Base-by-base conservation (phyloP, 2,888 invertebrate genomes). In the Boloria selene region DNA sequence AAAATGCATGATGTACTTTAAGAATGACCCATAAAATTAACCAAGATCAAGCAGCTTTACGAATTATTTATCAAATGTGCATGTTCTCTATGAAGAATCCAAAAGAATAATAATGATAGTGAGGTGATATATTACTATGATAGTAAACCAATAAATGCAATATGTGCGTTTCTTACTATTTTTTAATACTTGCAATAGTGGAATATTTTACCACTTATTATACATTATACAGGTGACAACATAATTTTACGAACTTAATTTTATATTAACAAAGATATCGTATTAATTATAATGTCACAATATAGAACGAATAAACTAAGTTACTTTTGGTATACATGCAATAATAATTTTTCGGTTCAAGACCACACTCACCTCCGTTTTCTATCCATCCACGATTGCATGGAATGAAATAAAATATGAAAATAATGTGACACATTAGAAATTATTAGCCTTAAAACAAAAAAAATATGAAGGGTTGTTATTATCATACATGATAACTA, bases 341-440 rank as follows among this genome's bases (percentile, higher is more conserved):
- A 38, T 65, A 72, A 72, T 71, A 72, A 73, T 68, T 73, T 71
- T 69, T 72, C 52, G 69, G 65, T 67, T 63, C 44, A 68, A 65
- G 68, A 7, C 22, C 44, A 70, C 74, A 90, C 91, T 90, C 85
- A 91, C 90, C 91, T 84, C 91, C 91, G 69, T 92, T 92, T 74
- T 92, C 91, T 92, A 82, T 81, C 77, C 81, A 70, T 83, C 85
- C 85, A 81, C 79, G 84, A 83, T 86, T 82, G 81, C 90, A 89
- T 89, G 91, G 86, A 90, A 90, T 82, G 84, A 88, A 86, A 87
- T 79, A 84, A 85, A 82, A 85, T 77, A 79, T 83, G 78, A 81
- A 78, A 68, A 72, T 80, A 75, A 80, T 75, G 80, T 76, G 76
- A 76, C 76, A 78, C 68, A 74, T 69, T 72, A 72, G 64, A 68